phyloP scores from a whole-genome alignment of 2,888 invertebrate genomes.

The Nymphalis urticae region DNA sequence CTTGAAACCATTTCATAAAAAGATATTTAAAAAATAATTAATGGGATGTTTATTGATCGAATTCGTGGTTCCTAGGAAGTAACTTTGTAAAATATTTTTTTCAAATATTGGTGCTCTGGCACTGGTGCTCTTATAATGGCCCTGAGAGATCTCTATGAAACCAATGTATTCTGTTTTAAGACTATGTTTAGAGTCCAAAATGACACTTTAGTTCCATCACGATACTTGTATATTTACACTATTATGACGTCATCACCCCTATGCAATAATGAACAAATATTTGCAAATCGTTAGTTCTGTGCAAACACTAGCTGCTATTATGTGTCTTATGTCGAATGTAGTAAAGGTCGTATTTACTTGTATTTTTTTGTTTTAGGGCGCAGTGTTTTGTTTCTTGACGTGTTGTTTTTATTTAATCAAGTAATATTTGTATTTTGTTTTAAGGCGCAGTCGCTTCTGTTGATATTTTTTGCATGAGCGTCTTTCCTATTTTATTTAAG shows the following conservation, averaged over 20 bases:
- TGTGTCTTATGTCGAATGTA: background rate
- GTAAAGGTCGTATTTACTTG: background rate
- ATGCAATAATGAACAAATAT: conserved; percentile 64
- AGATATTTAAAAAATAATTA: too few species aligned
- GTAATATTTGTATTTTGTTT: background rate
- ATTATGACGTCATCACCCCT: conserved; percentile 47
- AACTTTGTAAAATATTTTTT: too few species aligned
- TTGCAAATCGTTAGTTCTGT: conserved; percentile 60
- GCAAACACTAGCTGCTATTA: background rate
- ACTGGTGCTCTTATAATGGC: too few species aligned
- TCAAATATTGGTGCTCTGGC: too few species aligned
- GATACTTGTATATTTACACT: background rate
- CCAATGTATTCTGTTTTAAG: too few species aligned
- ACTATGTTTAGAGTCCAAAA: too few species aligned
- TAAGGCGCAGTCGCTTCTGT: background rate
- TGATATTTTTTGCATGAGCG: background rate
- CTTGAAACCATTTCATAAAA: too few species aligned
- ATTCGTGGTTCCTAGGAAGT: too few species aligned
- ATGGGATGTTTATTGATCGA: too few species aligned
- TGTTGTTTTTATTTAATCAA: background rate
- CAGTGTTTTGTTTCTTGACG: background rate
- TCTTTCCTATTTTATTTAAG: too few species aligned
- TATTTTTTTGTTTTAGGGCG: background rate
- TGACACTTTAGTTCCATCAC: too few species aligned
- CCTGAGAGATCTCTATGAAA: too few species aligned